Conservation (phyloP, 2,797 vertebrate species). For the Spheniscus humboldti region DNA sequence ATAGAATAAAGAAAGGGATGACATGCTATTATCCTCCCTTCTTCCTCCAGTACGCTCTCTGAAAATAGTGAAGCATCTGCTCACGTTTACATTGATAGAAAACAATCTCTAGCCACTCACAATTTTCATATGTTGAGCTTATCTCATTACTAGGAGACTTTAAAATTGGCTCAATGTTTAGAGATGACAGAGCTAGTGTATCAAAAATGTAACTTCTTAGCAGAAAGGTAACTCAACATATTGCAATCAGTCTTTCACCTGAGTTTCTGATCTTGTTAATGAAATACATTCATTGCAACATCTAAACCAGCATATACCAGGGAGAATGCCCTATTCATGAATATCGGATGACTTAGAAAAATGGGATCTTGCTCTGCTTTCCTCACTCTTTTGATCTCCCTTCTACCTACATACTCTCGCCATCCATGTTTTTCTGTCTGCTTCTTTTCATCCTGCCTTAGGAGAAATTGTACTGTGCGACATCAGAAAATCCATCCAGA, state of each 20-base stretch:
- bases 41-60: neutral
- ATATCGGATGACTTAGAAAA: neutral
- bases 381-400: neutral
- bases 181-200: neutral
- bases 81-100: neutral
- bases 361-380: neutral
- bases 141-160: neutral
- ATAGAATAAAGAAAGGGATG: neutral
- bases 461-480: neutral
- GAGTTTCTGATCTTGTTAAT: neutral
- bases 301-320: neutral
- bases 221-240: neutral
- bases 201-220: neutral
- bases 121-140: neutral
- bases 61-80: neutral
- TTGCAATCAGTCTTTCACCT: neutral
- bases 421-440: neutral
- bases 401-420: neutral
- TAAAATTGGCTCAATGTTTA: neutral
- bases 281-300: neutral
- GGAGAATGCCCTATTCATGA: neutral
- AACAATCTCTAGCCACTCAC: neutral
- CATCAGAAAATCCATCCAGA: neutral
- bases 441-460: neutral
- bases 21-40: neutral